Conservation (phyloP, 2,113 vertebrate species). For the Cebus imitator region DNA sequence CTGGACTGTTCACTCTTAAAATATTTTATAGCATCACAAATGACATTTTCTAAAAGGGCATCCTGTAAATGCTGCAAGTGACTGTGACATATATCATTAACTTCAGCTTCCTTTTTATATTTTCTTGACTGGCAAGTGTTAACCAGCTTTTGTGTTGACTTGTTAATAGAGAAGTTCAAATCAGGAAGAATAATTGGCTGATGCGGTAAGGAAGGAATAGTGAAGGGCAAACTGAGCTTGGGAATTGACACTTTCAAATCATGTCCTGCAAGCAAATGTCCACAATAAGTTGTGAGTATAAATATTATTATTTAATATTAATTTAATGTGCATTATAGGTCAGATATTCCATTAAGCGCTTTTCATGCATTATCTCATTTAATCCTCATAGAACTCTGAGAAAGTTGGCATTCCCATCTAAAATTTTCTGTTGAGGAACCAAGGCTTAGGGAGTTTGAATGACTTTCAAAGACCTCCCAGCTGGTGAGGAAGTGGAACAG, state of each 20-base stretch:
- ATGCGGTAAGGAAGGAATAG: not conserved
- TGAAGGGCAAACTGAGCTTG: not conserved
- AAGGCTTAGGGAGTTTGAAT: not conserved
- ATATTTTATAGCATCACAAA: not conserved
- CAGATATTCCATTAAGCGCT: not conserved
- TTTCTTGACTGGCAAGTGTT: not conserved
- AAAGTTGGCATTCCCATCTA: not conserved
- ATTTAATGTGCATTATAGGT: not conserved
- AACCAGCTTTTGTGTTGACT: not conserved
- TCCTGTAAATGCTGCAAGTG: not conserved
- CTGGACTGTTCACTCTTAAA: not conserved
- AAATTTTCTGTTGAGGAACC: not conserved
- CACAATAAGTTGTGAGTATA: not conserved
- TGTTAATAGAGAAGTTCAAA: not conserved
- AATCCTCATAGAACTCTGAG: not conserved
- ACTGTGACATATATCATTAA: not conserved
- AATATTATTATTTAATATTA: not conserved
- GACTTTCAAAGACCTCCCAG: not conserved
- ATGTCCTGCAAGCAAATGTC: not conserved
- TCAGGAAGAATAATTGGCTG: not conserved
- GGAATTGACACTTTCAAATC: not conserved
- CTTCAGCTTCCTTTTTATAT: not conserved
- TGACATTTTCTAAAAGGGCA: not conserved
- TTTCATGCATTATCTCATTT: not conserved
- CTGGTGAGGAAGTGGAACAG: not conserved